Percentiles rank a stretch among this genome's conserved stretches.
Evolutionary conservation across 1,140 invertebrate genomes (phyloP).

Genomic region (Contarinia nasturtii): DNA sequence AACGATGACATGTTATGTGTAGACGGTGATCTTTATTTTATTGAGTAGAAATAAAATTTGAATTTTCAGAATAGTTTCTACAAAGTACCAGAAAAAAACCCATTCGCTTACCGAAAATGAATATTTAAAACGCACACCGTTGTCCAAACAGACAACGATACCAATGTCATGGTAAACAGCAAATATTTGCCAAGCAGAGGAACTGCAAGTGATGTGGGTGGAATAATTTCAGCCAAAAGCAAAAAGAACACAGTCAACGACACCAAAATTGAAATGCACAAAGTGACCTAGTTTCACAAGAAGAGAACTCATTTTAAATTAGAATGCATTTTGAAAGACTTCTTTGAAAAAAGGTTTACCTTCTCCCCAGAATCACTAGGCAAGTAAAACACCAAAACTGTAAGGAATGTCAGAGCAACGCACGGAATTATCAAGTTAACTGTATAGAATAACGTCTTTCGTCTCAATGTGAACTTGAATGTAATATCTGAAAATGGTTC

Average conservation of each 20-base stretch:
- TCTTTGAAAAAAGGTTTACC: conserved; percentile 27
- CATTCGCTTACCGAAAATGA: conserved; percentile 68
- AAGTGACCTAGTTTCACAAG: conserved; percentile 40
- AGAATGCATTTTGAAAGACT: no score
- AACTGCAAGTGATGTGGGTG: conserved; percentile 89
- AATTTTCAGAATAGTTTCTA: background rate
- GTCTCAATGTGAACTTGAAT: conserved; percentile 85
- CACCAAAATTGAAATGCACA: conserved; percentile 95
- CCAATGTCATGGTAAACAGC: conserved; percentile 94
- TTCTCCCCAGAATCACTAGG: conserved; percentile 93
- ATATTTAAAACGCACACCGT: conserved; percentile 95
- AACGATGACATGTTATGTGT: conserved; percentile 90
- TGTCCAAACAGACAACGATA: conserved; percentile 90
- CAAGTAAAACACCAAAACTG: conserved; percentile 87
- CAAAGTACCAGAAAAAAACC: background rate
- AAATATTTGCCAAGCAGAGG: conserved; percentile 92
- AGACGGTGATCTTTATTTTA: conserved; percentile 89
- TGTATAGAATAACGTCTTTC: conserved; percentile 83
- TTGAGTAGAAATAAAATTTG: conserved; percentile 5
- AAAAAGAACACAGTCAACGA: conserved; percentile 98
- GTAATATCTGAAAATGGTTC: conserved; percentile 82
- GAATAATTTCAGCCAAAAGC: conserved; percentile 90
- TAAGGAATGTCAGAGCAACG: conserved; percentile 81
- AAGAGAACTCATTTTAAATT: no score
- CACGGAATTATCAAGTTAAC: conserved; percentile 82